Evolutionary conservation across 2,888 invertebrate species (phyloP).

Genomic region (Ptilodon capucinus): DNA sequence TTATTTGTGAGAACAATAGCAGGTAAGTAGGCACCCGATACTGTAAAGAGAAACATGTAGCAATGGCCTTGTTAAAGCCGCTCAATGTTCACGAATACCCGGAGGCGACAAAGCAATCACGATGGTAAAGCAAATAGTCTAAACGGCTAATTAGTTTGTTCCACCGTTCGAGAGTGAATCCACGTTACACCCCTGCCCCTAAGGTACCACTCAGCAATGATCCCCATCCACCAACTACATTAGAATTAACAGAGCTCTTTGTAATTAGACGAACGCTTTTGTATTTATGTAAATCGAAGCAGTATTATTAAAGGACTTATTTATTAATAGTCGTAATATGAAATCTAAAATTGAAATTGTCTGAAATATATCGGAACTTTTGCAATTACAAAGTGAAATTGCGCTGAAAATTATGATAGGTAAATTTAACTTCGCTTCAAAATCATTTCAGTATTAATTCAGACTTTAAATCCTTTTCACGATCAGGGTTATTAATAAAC

Average conservation of each 20-base stretch:
- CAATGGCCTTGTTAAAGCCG: slow-evolving; percentile 34
- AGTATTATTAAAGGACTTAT: slow-evolving; percentile 12
- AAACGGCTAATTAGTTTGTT: slow-evolving; percentile 77
- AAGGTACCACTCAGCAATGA: slow-evolving; percentile 33
- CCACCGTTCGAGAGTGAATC: slow-evolving; percentile 48
- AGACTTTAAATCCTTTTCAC: slow-evolving; percentile 10
- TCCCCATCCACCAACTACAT: slow-evolving; percentile 12
- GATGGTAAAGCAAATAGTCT: slow-evolving; percentile 66
- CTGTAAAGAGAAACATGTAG: slow-evolving; percentile 23
- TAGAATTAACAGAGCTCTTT: slow-evolving; percentile 2
- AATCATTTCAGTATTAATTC: slow-evolving; percentile 19
- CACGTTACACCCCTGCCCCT: slow-evolving; percentile 31
- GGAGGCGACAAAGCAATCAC: slow-evolving; percentile 64
- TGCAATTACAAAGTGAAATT: slow-evolving; percentile 25
- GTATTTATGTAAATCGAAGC: not conserved
- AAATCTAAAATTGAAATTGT: slow-evolving; percentile 14
- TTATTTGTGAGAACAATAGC: not conserved
- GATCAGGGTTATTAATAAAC: slow-evolving; percentile 11
- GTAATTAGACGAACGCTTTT: not conserved
- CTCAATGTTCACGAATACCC: slow-evolving; percentile 43
- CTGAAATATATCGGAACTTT: slow-evolving; percentile 4
- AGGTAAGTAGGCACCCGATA: slow-evolving; percentile 12
- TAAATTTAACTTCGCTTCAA: slow-evolving; percentile 3
- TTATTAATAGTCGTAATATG: slow-evolving; percentile 12
- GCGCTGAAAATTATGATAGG: slow-evolving; percentile 21